These are phyloP conservation scores for Cherax quadricarinatus DNA, from an alignment of 1,140 invertebrate genomes.

Conservation along the genomic window DNA sequence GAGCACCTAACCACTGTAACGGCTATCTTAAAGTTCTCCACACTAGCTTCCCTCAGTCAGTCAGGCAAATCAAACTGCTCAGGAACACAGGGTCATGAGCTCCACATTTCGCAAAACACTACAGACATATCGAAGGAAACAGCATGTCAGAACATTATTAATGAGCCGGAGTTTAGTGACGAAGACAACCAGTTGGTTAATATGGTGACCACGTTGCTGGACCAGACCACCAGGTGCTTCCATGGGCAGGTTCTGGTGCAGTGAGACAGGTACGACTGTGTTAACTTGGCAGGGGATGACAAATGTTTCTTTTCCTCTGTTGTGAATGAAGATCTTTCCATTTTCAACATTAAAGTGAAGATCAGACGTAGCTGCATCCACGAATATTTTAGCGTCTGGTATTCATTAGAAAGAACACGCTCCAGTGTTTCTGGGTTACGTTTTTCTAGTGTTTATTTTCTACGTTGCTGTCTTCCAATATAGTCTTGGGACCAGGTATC, in stretches of 20 bases:
- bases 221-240: constrained; percentile 37
- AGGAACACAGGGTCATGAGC: not conserved
- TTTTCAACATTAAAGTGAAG: too few relatives aligned
- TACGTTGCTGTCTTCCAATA: too few relatives aligned
- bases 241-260: constrained; percentile 46
- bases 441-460: too few relatives aligned
- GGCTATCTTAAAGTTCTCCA: not conserved
- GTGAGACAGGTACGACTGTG: not conserved
- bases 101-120: not conserved
- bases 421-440: too few relatives aligned
- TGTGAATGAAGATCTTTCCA: too few relatives aligned
- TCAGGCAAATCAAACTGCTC: not conserved
- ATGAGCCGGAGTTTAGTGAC: not conserved
- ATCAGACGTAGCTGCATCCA: too few relatives aligned
- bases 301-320: not conserved
- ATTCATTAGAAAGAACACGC: too few relatives aligned
- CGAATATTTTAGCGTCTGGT: too few relatives aligned
- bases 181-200: not conserved
- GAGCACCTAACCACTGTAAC: constrained; percentile 11
- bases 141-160: not conserved
- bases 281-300: not conserved
- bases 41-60: not conserved
- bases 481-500: too few relatives aligned
- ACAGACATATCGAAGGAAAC: not conserved
- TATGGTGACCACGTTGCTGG: constrained; percentile 30